Conservation (phyloP, 2,888 invertebrate genomes). For the Chaetogeoica ovagalla region DNA sequence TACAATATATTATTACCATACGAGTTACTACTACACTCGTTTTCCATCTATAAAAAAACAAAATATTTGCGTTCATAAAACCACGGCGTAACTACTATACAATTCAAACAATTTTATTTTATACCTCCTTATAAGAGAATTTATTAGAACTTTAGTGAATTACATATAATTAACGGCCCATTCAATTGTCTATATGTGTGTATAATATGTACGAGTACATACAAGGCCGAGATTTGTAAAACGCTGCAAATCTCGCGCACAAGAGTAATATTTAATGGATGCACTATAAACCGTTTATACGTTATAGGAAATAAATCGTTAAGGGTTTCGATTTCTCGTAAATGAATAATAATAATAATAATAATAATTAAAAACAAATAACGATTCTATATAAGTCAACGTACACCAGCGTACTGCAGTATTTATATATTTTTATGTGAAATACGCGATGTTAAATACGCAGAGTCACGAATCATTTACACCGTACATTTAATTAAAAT, state of each 20-base stretch:
- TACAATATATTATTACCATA: background rate
- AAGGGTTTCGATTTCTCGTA: background rate
- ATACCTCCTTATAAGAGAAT: no score
- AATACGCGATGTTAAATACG: no score
- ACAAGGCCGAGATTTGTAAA: no score
- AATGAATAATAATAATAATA: conserved; percentile 2
- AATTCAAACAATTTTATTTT: background rate
- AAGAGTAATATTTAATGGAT: background rate
- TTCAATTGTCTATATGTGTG: no score
- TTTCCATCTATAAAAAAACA: background rate
- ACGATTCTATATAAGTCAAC: background rate
- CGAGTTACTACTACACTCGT: background rate
- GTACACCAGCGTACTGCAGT: no score
- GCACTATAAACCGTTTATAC: background rate
- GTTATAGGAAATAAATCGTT: background rate
- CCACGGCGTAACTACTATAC: background rate
- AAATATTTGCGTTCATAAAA: background rate
- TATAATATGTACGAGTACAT: no score
- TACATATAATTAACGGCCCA: background rate
- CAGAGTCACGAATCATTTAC: no score
- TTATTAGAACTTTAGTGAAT: background rate
- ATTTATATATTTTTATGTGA: background rate
- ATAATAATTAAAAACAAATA: background rate
- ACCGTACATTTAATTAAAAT: no score
- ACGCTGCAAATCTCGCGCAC: no score